Evolutionary conservation across 2,113 vertebrate species (phyloP), one percentile per base, ranked within the genome.

Genomic region (Vulpes lagopus): DNA sequence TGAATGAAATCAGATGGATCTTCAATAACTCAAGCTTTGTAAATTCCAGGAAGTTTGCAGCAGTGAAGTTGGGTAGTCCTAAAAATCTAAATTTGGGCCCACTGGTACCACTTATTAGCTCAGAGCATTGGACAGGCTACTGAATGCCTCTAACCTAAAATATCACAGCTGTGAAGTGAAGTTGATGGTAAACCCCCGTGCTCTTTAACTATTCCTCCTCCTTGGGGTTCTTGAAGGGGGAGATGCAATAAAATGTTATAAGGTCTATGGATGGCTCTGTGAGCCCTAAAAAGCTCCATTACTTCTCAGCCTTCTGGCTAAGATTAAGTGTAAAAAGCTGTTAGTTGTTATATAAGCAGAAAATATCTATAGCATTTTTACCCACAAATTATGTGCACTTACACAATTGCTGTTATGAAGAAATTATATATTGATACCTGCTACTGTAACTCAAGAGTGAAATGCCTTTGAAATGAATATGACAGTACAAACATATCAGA

Each of bases 141-240:
- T 59, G 3, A 49, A 23, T 3, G 11, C 32, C 85, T 25, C 60
- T 53, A 8, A 1, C 6, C 30, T 19, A 57, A 53, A 78, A 32
- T 1, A 20, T 1, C 27, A 49, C 59, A 49, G 27, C 67, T 51
- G 16, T 10, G 65, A 55, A 38, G 51, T 10, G 49, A 81, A 57
- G 57, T 20, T 25, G 32, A 25, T 30, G 2, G 2, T 8, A 76
- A 51, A 23, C 2, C 27, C 1, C 11, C 0, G 1, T 15, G 60
- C 23, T 67, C 80, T 20, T 16, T 43, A 20, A 22, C 0, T 15
- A 25, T 14, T 64, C 8, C 74, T 35, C 69, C 30, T 27, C 65
- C 71, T 15, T 35, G 8, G 30, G 38, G 32, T 2, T 22, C 25
- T 0, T 23, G 55, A 17, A 30, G 83, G 35, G 35, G 59, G 87